These are phyloP conservation scores for Monochamus alternatus DNA, from an alignment of 2,888 invertebrate species.

Conservation along the genomic window DNA sequence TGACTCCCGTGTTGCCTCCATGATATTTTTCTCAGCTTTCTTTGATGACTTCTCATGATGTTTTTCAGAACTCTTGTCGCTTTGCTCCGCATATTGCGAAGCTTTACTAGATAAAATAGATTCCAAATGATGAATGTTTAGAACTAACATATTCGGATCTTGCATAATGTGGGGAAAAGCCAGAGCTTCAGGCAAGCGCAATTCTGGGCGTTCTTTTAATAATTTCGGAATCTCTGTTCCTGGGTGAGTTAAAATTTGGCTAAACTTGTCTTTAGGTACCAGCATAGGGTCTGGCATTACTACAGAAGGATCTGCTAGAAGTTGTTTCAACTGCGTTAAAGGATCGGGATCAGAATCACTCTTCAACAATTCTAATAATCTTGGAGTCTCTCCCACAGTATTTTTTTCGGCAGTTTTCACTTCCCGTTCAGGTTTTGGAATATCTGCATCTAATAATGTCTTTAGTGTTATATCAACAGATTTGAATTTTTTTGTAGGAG, in stretches of 20 bases:
- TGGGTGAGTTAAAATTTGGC: constrained; percentile 81
- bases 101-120: constrained; percentile 73
- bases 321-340: constrained; percentile 78
- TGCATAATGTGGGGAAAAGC: constrained; percentile 81
- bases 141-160: constrained; percentile 85
- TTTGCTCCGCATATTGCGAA: constrained; percentile 32
- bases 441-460: constrained; percentile 72
- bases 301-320: constrained; percentile 79
- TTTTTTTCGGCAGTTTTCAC: constrained; percentile 41
- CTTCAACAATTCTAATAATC: constrained; percentile 70
- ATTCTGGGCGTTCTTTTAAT: constrained; percentile 80
- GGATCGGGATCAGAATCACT: constrained; percentile 72
- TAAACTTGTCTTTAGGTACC: constrained; percentile 84
- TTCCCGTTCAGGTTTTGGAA: constrained; percentile 58
- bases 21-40: constrained; percentile 58
- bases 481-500: constrained; percentile 72
- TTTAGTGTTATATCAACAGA: constrained; percentile 71
- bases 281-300: constrained; percentile 87
- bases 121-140: constrained; percentile 83
- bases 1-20: constrained; percentile 37
- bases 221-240: constrained; percentile 85
- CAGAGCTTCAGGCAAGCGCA: constrained; percentile 82
- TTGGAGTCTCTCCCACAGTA: constrained; percentile 63
- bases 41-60: constrained; percentile 55
- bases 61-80: constrained; percentile 36